Evolutionary conservation across 2,888 invertebrate genomes (phyloP).

Genomic region (Mesorhabditis belari): DNA sequence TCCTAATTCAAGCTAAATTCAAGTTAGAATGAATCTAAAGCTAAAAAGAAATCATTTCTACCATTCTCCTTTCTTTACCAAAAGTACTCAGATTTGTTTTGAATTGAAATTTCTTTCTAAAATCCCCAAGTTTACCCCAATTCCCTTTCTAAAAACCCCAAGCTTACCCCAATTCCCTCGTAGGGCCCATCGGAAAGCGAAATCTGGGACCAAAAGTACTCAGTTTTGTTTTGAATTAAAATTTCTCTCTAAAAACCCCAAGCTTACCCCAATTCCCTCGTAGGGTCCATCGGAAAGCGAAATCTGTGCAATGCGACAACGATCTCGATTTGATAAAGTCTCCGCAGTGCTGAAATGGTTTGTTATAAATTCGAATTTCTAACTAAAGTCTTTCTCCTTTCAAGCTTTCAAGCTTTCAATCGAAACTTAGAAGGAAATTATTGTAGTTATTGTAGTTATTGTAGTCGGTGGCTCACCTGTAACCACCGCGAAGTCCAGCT

Average conservation of each 20-base stretch:
- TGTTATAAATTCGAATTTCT: no score
- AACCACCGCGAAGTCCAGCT: conserved; percentile 93
- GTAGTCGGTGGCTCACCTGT: conserved; percentile 61
- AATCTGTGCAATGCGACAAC: conserved; percentile 96
- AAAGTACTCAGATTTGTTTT: no score
- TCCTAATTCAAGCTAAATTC: no score
- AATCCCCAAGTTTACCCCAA: conserved; percentile 62
- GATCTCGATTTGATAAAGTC: conserved; percentile 87
- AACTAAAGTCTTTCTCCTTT: no score
- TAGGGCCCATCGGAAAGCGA: conserved; percentile 94
- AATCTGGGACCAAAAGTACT: no score
- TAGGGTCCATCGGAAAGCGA: conserved; percentile 94
- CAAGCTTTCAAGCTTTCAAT: background rate
- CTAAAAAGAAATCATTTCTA: no score
- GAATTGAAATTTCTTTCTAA: no score
- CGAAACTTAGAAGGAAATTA: background rate
- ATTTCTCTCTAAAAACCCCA: background rate
- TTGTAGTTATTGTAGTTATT: background rate
- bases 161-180: conserved; percentile 75
- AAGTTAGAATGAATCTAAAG: no score
- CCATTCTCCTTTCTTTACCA: no score
- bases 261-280: conserved; percentile 75
- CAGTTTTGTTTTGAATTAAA: no score
- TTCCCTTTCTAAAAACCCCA: conserved; percentile 65
- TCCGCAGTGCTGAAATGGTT: conserved; percentile 72